Evolutionary conservation across 2,797 vertebrate species (phyloP).

Genomic region (Myotis myotis): DNA sequence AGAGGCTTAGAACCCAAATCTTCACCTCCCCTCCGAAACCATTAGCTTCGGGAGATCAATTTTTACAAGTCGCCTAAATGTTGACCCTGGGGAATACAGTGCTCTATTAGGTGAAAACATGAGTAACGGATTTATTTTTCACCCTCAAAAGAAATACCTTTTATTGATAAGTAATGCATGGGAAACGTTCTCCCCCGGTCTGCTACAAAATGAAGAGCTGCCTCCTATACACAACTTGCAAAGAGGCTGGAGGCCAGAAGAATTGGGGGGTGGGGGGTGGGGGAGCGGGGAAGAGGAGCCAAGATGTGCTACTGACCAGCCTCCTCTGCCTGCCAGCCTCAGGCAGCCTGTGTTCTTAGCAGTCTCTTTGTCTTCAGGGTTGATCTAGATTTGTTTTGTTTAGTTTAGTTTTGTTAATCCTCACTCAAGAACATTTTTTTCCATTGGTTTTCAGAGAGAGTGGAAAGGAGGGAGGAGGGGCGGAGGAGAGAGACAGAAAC

Average conservation of each 20-base stretch:
- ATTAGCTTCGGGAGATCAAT: constrained; percentile 64
- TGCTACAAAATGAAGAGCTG: neutral
- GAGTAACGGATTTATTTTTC: constrained; percentile 39
- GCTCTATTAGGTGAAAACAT: constrained; percentile 56
- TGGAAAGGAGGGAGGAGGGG: no score
- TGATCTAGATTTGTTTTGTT: neutral
- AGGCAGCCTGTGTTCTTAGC: neutral
- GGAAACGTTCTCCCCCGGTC: neutral
- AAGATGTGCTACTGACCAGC: no score
- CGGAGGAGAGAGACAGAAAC: no score
- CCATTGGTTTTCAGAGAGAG: no score
- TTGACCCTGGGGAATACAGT: neutral
- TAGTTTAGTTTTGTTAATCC: no score
- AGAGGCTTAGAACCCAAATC: constrained; percentile 65
- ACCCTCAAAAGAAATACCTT: constrained; percentile 28
- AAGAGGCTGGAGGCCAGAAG: neutral
- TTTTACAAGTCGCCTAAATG: constrained; percentile 66
- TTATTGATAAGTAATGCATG: constrained; percentile 32
- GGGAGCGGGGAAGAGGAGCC: neutral
- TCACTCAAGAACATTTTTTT: no score
- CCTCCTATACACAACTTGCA: neutral
- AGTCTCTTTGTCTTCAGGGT: neutral
- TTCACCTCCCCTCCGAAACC: constrained; percentile 34
- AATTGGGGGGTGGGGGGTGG: accelerated
- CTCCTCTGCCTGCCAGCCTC: neutral